Evolutionary conservation across 1,140 invertebrate species (phyloP).

Genomic region (Drosophila novamexicana): DNA sequence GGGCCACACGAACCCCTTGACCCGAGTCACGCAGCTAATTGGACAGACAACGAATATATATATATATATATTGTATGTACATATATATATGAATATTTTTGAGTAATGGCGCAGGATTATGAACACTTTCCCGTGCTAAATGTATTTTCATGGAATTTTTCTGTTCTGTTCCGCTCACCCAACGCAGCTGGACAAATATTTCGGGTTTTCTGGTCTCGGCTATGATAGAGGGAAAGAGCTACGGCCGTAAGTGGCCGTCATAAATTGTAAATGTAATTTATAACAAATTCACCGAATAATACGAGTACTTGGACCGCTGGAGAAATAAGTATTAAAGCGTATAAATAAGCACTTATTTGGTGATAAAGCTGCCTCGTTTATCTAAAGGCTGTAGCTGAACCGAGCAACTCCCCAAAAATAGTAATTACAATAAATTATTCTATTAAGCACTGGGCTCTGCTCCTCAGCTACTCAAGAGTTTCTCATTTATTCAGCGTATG

Average conservation of each 20-base stretch:
- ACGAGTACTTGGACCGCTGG: constrained; percentile 13
- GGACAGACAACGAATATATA: constrained; percentile 73
- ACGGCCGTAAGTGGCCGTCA: constrained; percentile 35
- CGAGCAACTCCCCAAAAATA: constrained; percentile 25
- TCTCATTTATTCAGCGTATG: background rate
- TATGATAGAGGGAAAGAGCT: constrained; percentile 25
- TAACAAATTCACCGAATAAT: constrained; percentile 48
- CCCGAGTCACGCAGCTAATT: constrained; percentile 81
- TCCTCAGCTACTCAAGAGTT: background rate
- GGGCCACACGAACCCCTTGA: constrained; percentile 62
- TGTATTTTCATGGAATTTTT: constrained; percentile 48
- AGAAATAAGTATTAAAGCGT: constrained; percentile 39
- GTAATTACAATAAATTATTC: constrained; percentile 56
- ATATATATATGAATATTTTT: constrained; percentile 55
- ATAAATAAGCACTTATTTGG: constrained; percentile 50
- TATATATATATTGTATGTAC: background rate
- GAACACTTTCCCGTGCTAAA: constrained; percentile 61
- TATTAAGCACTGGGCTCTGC: constrained; percentile 28
- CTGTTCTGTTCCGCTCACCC: constrained; percentile 17
- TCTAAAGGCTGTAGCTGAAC: constrained; percentile 1
- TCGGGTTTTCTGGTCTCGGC: background rate
- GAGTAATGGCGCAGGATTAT: constrained; percentile 77
- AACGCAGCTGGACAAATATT: constrained; percentile 21
- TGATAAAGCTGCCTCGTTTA: constrained; percentile 49
- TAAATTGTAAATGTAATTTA: constrained; percentile 46